Percentiles rank a stretch among this genome's conserved stretches.
phyloP scores from a whole-genome alignment of 2,888 invertebrate species.

The Cordilura impudica region DNA sequence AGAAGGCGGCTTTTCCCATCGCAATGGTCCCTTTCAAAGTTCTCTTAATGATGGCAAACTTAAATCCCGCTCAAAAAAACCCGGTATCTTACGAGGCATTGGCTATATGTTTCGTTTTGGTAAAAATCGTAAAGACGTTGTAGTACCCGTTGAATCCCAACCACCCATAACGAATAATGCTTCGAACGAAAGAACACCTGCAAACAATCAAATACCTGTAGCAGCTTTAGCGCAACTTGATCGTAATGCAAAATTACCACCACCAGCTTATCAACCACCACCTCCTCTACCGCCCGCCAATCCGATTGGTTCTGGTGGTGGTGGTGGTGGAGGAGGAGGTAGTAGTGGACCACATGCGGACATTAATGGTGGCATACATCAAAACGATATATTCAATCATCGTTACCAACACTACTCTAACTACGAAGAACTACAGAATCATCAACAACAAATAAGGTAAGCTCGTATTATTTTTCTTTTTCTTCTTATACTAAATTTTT shows the following conservation, averaged over 20 bases:
- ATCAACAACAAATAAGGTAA: slow-evolving; percentile 90
- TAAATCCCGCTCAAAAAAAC: slow-evolving; percentile 82
- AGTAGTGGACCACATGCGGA: slow-evolving; percentile 20
- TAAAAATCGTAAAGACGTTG: slow-evolving; percentile 81
- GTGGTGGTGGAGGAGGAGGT: slow-evolving; percentile 25
- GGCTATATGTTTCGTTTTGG: slow-evolving; percentile 79
- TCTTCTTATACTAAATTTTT: not conserved
- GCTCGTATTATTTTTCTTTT: slow-evolving; percentile 64
- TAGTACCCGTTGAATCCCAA: slow-evolving; percentile 73
- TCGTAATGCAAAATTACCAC: slow-evolving; percentile 72
- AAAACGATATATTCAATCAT: slow-evolving; percentile 78
- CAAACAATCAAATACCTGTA: slow-evolving; percentile 71
- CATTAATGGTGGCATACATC: slow-evolving; percentile 72
- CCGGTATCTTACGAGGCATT: slow-evolving; percentile 84
- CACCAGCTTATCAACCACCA: slow-evolving; percentile 78
- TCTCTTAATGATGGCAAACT: slow-evolving; percentile 85
- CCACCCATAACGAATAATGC: slow-evolving; percentile 63
- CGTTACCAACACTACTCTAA: slow-evolving; percentile 86
- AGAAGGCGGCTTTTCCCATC: slow-evolving; percentile 84
- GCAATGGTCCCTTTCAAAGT: slow-evolving; percentile 87
- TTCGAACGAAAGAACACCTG: slow-evolving; percentile 63
- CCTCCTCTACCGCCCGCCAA: slow-evolving; percentile 75
- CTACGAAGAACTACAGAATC: slow-evolving; percentile 89
- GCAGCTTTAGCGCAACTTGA: slow-evolving; percentile 74
- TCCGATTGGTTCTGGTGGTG: slow-evolving; percentile 65